Evolutionary conservation across 2,113 vertebrate species (phyloP).

Genomic region (Neogale vison): DNA sequence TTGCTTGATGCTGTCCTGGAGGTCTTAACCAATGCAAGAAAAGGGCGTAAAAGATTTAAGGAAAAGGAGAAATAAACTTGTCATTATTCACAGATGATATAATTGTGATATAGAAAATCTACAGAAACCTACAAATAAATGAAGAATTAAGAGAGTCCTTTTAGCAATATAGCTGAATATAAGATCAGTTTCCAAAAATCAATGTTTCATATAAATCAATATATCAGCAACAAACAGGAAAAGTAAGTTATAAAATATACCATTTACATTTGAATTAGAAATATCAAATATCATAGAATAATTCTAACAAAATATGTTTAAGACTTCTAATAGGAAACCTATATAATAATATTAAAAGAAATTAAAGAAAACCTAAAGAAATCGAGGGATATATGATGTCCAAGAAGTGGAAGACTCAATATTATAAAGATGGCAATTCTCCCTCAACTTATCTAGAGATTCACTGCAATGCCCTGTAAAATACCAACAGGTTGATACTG

Average conservation of each 20-base stretch:
- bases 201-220: background rate
- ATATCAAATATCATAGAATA: background rate
- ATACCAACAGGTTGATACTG: background rate
- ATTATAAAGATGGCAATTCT: background rate
- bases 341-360: background rate
- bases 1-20: background rate
- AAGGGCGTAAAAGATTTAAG: background rate
- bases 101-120: background rate
- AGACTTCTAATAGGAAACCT: background rate
- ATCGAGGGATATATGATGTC: background rate
- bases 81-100: background rate
- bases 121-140: background rate
- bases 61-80: background rate
- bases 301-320: constrained; percentile 4
- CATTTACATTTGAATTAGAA: background rate
- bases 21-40: background rate
- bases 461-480: background rate
- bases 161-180: background rate
- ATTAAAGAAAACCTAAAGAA: background rate
- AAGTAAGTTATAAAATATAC: background rate
- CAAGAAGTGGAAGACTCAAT: background rate
- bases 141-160: background rate
- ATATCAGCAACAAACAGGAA: background rate
- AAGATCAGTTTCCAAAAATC: background rate
- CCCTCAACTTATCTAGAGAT: background rate